Conservation (phyloP, 2,888 invertebrate genomes). For the Limnephilus rhombicus region DNA sequence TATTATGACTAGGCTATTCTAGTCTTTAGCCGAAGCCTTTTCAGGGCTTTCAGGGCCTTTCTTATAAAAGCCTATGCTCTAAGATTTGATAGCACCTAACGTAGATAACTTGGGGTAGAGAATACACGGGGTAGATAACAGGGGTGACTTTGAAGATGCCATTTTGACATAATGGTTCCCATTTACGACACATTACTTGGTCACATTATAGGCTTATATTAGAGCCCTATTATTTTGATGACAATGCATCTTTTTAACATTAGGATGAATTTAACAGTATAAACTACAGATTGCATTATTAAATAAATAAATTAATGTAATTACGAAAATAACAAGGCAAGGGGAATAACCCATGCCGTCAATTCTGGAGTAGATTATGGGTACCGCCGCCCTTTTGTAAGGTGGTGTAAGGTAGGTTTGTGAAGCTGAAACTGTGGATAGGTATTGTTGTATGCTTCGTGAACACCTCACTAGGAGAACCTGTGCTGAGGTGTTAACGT, state of each 20-base stretch:
- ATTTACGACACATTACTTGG: background rate
- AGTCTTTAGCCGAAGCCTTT: background rate
- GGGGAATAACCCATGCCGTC: no score
- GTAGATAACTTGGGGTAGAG: background rate
- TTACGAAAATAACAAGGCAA: no score
- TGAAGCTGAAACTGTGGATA: no score
- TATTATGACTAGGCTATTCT: background rate
- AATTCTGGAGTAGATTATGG: no score
- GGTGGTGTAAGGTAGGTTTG: no score
- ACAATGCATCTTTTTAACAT: no score
- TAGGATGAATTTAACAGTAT: background rate
- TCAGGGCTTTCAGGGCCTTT: background rate
- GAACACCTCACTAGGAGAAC: no score
- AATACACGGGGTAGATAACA: background rate
- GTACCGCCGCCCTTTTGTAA: no score
- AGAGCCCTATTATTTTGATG: background rate
- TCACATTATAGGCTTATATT: background rate
- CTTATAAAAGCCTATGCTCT: background rate
- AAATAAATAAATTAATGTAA: no score
- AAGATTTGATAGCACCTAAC: background rate
- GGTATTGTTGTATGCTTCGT: no score
- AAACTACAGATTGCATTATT: no score
- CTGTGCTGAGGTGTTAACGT: no score
- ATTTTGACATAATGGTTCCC: slow-evolving; percentile 1
- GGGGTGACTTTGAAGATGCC: background rate